Evolutionary conservation across 2,888 invertebrate genomes (phyloP).

Genomic region (Lysandra bellargus): DNA sequence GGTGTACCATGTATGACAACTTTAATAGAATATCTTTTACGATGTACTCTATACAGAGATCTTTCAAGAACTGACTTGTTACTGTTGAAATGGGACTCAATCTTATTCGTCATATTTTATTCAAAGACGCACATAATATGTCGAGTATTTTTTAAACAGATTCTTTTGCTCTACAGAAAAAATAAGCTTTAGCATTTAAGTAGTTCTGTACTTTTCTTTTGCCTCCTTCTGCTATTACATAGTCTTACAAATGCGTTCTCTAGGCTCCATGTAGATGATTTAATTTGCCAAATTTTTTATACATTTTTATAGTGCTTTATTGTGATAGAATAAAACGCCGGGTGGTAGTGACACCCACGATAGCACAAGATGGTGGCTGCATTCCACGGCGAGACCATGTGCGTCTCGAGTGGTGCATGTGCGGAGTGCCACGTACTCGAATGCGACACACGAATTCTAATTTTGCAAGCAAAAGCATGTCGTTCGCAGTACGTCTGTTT

Average conservation of each 20-base stretch:
- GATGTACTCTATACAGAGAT: not conserved
- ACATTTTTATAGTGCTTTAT: not conserved
- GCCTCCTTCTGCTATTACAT: not conserved
- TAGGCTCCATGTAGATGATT: not conserved
- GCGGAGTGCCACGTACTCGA: constrained; percentile 49
- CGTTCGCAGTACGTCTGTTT: constrained; percentile 54
- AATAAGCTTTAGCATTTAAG: no score
- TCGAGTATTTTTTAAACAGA: not conserved
- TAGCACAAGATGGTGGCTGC: constrained; percentile 59
- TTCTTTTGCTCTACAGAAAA: no score
- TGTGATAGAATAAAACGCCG: not conserved
- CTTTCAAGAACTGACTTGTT: not conserved
- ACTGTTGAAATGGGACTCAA: not conserved
- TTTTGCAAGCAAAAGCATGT: constrained; percentile 56
- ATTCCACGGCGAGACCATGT: constrained; percentile 54
- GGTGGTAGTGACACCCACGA: not conserved
- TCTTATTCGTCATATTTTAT: not conserved
- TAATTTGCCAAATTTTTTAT: not conserved
- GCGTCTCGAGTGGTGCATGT: constrained; percentile 50
- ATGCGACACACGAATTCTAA: constrained; percentile 62
- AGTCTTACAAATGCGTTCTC: not conserved
- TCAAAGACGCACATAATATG: not conserved
- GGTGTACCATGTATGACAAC: not conserved
- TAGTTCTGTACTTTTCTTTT: not conserved
- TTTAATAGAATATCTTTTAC: not conserved